Conservation (phyloP, 2,888 invertebrate genomes). For the Nomada ferruginata region DNA sequence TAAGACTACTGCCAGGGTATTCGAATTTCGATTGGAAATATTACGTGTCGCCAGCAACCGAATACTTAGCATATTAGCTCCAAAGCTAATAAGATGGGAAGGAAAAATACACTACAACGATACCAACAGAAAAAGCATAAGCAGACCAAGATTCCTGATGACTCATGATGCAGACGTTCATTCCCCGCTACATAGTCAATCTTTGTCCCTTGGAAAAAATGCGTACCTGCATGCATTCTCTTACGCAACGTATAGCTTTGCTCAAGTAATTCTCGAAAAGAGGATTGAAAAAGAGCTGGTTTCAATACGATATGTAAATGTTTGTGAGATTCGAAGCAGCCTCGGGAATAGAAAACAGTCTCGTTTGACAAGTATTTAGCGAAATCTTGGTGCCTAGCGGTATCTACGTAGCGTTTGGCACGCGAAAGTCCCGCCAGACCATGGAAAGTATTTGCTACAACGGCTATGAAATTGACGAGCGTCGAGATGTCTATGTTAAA, state of each 20-base stretch:
- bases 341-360: neutral
- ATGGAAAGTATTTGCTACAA: neutral
- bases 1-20: constrained; percentile 60
- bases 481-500: neutral
- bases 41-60: constrained; percentile 71
- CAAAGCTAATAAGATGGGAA: neutral
- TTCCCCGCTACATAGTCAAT: constrained; percentile 54
- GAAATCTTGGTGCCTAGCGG: neutral
- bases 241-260: constrained; percentile 14
- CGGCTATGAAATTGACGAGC: constrained; percentile 4
- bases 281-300: neutral
- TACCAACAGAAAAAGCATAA: constrained; percentile 3
- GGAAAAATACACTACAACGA: neutral
- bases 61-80: constrained; percentile 59
- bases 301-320: neutral
- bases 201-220: constrained; percentile 39
- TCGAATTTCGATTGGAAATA: constrained; percentile 76
- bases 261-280: neutral
- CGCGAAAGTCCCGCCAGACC: constrained; percentile 21
- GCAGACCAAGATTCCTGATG: constrained; percentile 49
- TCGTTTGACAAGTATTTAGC: neutral
- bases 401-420: constrained; percentile 2
- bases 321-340: neutral
- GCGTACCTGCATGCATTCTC: constrained; percentile 7
- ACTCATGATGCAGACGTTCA: constrained; percentile 37